These are phyloP conservation scores for Rhodinocichla rosea DNA, from an alignment of 2,113 vertebrate species.

Conservation along the genomic window DNA sequence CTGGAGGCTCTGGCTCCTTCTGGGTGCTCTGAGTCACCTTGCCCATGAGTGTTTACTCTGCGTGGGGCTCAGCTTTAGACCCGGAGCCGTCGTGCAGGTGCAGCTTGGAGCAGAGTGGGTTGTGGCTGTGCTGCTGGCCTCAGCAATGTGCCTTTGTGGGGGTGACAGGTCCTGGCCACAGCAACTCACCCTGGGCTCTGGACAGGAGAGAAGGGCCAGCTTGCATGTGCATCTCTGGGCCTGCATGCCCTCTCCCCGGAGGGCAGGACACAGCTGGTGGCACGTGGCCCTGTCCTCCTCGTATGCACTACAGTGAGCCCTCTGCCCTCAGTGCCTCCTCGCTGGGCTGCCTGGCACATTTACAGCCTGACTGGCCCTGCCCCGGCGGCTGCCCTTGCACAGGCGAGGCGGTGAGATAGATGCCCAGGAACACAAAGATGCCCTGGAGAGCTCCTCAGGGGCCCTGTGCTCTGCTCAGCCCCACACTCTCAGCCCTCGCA, in stretches of 20 bases:
- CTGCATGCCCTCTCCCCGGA: neutral
- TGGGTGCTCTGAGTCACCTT: conserved; percentile 45
- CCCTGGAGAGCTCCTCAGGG: neutral
- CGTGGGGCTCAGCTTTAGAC: neutral
- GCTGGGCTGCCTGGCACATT: neutral
- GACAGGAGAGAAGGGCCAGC: neutral
- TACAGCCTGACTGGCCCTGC: neutral
- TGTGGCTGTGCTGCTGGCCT: conserved; percentile 42
- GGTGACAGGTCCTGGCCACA: neutral
- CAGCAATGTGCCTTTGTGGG: conserved; percentile 67
- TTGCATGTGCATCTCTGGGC: neutral
- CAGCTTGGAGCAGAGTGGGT: neutral
- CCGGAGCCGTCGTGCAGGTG: neutral
- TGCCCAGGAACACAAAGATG: neutral
- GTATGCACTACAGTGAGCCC: conserved; percentile 29
- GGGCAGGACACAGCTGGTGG: neutral
- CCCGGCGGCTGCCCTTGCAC: neutral
- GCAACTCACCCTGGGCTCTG: neutral
- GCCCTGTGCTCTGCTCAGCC: neutral
- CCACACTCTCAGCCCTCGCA: neutral
- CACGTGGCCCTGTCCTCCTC: neutral
- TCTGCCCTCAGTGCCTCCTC: conserved; percentile 47
- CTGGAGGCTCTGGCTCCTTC: conserved; percentile 35
- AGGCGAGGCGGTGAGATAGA: neutral
- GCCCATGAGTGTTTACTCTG: conserved; percentile 51